These are phyloP conservation scores for Eulemur rufifrons DNA, from an alignment of 2,113 vertebrate genomes.

Conservation along the genomic window DNA sequence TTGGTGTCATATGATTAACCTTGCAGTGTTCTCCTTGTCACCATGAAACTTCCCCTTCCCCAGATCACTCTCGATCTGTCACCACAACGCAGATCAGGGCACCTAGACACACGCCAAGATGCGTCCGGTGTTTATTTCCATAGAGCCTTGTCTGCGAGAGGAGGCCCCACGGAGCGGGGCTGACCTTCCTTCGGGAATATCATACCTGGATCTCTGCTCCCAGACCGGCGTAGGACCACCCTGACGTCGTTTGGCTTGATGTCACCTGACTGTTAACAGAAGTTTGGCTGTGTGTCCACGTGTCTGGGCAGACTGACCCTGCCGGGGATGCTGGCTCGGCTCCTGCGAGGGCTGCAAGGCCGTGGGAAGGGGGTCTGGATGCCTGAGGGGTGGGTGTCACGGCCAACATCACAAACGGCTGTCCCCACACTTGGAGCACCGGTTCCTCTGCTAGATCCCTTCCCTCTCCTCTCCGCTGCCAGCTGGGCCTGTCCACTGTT, in stretches of 20 bases:
- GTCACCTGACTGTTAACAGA: accelerated
- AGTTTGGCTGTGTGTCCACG: accelerated
- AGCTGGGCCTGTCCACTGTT: background rate
- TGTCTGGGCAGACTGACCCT: background rate
- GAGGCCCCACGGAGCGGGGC: accelerated
- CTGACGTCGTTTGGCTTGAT: accelerated
- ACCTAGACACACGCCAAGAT: no score
- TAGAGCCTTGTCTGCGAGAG: no score
- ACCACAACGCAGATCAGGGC: accelerated
- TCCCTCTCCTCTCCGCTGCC: background rate
- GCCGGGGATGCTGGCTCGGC: accelerated
- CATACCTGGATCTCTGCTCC: accelerated
- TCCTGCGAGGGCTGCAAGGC: accelerated
- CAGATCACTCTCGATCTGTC: background rate
- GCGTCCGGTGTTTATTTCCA: background rate
- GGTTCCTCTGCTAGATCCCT: accelerated
- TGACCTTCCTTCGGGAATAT: accelerated
- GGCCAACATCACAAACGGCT: accelerated
- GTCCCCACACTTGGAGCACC: background rate
- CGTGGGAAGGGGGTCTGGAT: accelerated
- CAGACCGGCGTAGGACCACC: background rate
- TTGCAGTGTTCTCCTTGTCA: accelerated
- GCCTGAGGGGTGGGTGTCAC: accelerated
- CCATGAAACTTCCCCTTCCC: accelerated
- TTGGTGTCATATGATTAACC: background rate